Base-by-base conservation (phyloP, 2,888 invertebrate genomes). In the Argyra leucocephala region DNA sequence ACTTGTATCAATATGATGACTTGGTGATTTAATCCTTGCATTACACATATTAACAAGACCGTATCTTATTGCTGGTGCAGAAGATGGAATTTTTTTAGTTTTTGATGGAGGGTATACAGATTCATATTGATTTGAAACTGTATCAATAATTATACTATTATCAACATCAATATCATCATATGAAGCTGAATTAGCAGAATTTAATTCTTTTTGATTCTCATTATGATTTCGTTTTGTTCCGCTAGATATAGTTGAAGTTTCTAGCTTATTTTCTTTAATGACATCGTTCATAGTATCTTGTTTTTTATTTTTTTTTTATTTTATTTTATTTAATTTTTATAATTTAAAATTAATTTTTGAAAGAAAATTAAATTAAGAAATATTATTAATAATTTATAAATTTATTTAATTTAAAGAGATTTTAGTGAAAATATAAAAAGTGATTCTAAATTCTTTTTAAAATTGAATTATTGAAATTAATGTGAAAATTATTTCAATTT, bases 41-140 rank as follows among this genome's bases (percentile, higher is more conserved):
- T 48, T 48, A 18, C 18, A 15, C 15, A 48, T 18, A 48, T 48
- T 48, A 18, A 48, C 6, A 18, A 48, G 5, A 12, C 48, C 48
- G 18, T 48, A 18, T 48, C 1, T 7, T 67, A 68, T 6, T 68
- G 69, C 18, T 72, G n/a, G 5, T 9, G 48, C n/a, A 48, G 15
- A 48, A 6, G 31, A 31, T 48, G n/a, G n/a, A 48, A 48, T n/a
- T 48, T 12, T 48, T 48, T 64, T 69, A 24, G 0, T 70, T 67
- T 64, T 67, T 69, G 1, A 71, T 63, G 70, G 66, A 72, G n/a
- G 48, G 5, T 15, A 48, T 48, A 18, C 48, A 18, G 48, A n/a
- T 48, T 48, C 15, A 48, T 5, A 48, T 18, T n/a, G 48, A 48
- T 10, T 31, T 31, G 31, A 31, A 26, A 18, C 18, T 48, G 18